Conservation (phyloP, 2,797 vertebrate genomes). For the Arnoldichthys spilopterus region DNA sequence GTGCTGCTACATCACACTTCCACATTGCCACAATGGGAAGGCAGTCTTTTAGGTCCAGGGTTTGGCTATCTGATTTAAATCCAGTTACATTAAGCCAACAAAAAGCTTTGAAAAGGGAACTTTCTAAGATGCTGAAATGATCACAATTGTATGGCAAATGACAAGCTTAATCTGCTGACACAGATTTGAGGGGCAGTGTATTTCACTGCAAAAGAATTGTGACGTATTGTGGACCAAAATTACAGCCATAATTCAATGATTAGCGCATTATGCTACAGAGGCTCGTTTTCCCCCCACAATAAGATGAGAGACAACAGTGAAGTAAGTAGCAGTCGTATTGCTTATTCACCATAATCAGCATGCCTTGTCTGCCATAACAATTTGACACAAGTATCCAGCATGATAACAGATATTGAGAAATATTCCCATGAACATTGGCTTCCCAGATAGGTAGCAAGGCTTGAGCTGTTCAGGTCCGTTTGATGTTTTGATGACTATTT, state of each 20-base stretch:
- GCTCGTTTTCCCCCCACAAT: slow-evolving; percentile 19
- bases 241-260: slow-evolving; percentile 52
- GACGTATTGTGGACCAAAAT: slow-evolving; percentile 52
- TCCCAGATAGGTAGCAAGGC: not conserved
- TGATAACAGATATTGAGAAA: not conserved
- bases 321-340: not conserved
- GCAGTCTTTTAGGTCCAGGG: slow-evolving; percentile 77
- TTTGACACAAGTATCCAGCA: slow-evolving; percentile 23
- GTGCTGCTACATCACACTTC: slow-evolving; percentile 68
- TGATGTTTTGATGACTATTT: not conserved
- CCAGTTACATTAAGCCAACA: slow-evolving; percentile 30
- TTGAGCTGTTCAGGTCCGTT: not conserved
- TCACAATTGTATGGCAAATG: slow-evolving; percentile 30
- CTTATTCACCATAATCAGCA: slow-evolving; percentile 11
- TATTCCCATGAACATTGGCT: slow-evolving; percentile 7
- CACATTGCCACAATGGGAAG: slow-evolving; percentile 83
- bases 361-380: slow-evolving; percentile 25
- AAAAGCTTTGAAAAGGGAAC: slow-evolving; percentile 43
- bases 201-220: slow-evolving; percentile 30
- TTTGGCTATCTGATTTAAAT: slow-evolving; percentile 47
- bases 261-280: slow-evolving; percentile 37
- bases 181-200: not conserved
- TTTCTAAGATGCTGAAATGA: slow-evolving; percentile 32
- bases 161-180: slow-evolving; percentile 31
- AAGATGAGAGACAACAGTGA: not conserved